Evolutionary conservation across 1,140 invertebrate genomes (phyloP).

Genomic region (Solenopsis fugax): DNA sequence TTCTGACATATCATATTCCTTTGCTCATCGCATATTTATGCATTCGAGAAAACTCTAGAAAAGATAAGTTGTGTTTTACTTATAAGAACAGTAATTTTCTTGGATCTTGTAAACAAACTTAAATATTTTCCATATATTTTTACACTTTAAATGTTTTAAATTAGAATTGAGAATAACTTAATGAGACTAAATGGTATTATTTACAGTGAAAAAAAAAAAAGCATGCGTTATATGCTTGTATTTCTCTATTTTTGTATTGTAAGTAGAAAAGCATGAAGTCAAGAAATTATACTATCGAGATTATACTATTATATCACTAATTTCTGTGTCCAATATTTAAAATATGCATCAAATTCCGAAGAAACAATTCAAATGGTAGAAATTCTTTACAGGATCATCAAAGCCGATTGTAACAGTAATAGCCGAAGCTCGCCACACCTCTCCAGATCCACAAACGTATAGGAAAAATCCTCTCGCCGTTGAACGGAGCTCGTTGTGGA

Average conservation of each 20-base stretch:
- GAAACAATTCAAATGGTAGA: constrained; percentile 61
- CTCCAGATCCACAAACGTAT: constrained; percentile 38
- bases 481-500: constrained; percentile 59
- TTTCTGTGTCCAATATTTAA: not conserved
- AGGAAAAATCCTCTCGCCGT: constrained; percentile 26
- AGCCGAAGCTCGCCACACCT: constrained; percentile 73
- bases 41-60: not conserved
- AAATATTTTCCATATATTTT: constrained; percentile 16
- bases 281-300: not conserved
- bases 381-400: constrained; percentile 76
- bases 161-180: not conserved
- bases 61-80: not conserved
- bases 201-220: not conserved
- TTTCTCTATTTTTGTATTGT: constrained; percentile 3
- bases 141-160: not conserved
- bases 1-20: constrained; percentile 25
- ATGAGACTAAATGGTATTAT: constrained; percentile 3
- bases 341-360: not conserved
- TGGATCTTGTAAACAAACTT: not conserved
- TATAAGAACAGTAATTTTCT: not conserved
- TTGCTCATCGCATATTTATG: not conserved
- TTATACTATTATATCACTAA: not conserved
- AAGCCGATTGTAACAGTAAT: constrained; percentile 75
- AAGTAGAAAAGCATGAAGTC: constrained; percentile 7
- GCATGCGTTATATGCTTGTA: not conserved